These are phyloP conservation scores for Melanerpes formicivorus DNA, from an alignment of 2,113 vertebrate species.

Conservation along the genomic window DNA sequence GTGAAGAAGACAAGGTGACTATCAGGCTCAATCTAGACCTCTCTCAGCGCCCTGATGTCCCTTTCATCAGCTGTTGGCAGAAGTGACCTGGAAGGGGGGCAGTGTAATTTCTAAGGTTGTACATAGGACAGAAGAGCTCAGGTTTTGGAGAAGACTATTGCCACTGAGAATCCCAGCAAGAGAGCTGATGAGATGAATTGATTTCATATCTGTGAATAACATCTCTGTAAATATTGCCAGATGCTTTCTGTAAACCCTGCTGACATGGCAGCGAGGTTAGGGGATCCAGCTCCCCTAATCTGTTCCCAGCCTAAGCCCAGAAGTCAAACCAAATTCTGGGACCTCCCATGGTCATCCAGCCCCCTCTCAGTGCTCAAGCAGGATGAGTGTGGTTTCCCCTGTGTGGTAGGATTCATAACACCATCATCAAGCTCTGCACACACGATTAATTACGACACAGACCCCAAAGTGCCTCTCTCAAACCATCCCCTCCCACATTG, in stretches of 20 bases:
- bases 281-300: background rate
- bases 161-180: slow-evolving; percentile 17
- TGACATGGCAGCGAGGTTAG: background rate
- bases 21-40: background rate
- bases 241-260: background rate
- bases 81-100: background rate
- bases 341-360: background rate
- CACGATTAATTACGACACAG: slow-evolving; percentile 54
- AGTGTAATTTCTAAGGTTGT: background rate
- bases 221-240: slow-evolving; percentile 14
- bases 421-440: slow-evolving; percentile 1
- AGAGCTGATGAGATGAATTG: background rate
- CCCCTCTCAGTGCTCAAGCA: background rate
- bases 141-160: background rate
- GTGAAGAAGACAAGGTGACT: background rate
- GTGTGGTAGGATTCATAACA: slow-evolving; percentile 27
- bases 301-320: background rate
- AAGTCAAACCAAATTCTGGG: background rate
- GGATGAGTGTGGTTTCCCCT: too few species aligned
- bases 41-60: background rate
- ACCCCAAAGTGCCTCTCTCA: slow-evolving; percentile 27
- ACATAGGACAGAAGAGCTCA: background rate
- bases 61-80: background rate
- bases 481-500: slow-evolving; percentile 48
- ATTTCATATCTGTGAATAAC: background rate